Conservation (phyloP, 2,797 vertebrate species). For the Diplodus puntazzo region DNA sequence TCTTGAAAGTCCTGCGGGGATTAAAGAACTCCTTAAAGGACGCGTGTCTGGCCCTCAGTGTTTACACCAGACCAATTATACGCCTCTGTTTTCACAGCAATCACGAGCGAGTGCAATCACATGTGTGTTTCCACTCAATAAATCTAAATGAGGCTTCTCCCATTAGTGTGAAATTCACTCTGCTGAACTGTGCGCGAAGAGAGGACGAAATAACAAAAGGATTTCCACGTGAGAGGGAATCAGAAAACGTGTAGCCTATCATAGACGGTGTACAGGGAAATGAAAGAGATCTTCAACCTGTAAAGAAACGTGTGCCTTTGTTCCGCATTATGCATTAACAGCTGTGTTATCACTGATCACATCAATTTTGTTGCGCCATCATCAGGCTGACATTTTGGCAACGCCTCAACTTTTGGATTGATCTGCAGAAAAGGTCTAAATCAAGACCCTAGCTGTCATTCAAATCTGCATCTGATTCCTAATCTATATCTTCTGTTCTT, state of each 20-base stretch:
- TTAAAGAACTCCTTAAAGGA: slow-evolving; percentile 71
- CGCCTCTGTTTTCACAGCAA: slow-evolving; percentile 23
- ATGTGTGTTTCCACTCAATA: slow-evolving; percentile 31
- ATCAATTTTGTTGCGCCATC: neutral
- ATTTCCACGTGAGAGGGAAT: slow-evolving; percentile 9
- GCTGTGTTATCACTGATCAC: neutral
- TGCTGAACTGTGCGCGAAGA: slow-evolving; percentile 20
- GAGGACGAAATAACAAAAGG: slow-evolving; percentile 7
- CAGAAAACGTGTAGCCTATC: neutral
- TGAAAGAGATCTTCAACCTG: neutral
- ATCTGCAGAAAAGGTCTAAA: neutral
- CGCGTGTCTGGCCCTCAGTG: slow-evolving; percentile 52
- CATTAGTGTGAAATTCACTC: slow-evolving; percentile 39
- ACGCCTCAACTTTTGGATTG: neutral
- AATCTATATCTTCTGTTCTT: neutral
- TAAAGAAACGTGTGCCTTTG: neutral
- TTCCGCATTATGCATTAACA: neutral
- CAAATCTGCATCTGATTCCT: neutral
- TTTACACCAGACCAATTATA: slow-evolving; percentile 51
- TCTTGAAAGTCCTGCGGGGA: slow-evolving; percentile 69
- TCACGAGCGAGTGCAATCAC: slow-evolving; percentile 33
- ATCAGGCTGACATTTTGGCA: neutral
- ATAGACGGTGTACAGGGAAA: neutral
- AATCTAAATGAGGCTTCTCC: slow-evolving; percentile 32
- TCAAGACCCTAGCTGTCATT: too few relatives aligned